phyloP scores from a whole-genome alignment of 2,113 vertebrate species.

The Pyxicephalus adspersus region DNA sequence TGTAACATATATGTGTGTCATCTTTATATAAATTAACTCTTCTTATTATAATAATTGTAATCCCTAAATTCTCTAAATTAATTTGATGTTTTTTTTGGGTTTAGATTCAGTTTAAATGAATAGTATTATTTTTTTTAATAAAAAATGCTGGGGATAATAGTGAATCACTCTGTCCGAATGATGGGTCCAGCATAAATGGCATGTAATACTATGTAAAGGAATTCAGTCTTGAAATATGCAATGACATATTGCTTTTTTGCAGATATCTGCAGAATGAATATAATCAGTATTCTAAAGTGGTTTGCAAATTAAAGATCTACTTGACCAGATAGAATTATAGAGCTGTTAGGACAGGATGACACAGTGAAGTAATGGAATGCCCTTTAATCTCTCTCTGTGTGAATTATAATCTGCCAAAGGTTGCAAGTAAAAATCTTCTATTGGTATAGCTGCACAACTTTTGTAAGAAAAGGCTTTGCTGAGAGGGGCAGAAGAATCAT shows the following conservation, averaged over 20 bases:
- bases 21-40: too few species aligned
- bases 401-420: constrained; percentile 60
- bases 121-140: too few species aligned
- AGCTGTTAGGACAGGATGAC: constrained; percentile 51
- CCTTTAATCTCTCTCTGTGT: constrained; percentile 60
- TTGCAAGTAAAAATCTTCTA: constrained; percentile 57
- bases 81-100: too few species aligned
- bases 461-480: constrained; percentile 6
- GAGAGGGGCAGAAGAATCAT: constrained; percentile 2
- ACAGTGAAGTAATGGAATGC: constrained; percentile 58
- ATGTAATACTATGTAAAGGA: constrained; percentile 67
- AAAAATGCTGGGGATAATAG: constrained; percentile 8
- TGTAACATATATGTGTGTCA: too few species aligned
- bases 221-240: constrained; percentile 63
- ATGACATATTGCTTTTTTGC: constrained; percentile 61
- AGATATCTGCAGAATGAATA: constrained; percentile 64
- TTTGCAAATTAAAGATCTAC: constrained; percentile 68
- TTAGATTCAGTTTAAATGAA: too few species aligned
- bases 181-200: constrained; percentile 10
- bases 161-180: constrained; percentile 59
- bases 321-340: constrained; percentile 66
- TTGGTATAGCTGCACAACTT: constrained; percentile 22
- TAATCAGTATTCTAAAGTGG: constrained; percentile 64
- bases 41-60: too few species aligned
- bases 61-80: too few species aligned